Base-by-base conservation (phyloP, 2,888 invertebrate genomes). In the Tetragnatha montana region DNA sequence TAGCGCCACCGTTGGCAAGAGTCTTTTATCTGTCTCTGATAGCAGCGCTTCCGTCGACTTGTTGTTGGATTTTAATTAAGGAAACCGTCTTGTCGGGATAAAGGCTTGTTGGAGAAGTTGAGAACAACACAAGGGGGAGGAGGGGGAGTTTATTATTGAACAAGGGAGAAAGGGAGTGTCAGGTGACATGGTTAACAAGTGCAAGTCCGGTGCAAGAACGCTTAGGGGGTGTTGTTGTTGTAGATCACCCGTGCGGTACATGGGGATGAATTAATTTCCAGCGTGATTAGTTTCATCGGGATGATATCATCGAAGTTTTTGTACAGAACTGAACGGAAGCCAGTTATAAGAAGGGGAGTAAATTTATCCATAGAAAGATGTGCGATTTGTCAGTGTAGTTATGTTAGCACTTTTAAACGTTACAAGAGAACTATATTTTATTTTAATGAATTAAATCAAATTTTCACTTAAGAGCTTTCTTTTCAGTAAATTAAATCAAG, bases 31-130 rank as follows among this genome's bases (percentile, higher is more conserved):
- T 35, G 4, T 2, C 35, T 17, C 35, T 17, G 60, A 49, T 10
- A 50, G 50, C 49, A 19, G n/a, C 50, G 14, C 8, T 49, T 76
- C 8, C 50, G 17, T 49, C n/a, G 76, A 76, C 50, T 76, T 76
- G 76, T 76, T 76, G 76, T 76, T 76, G 10, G 76, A 76, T 35
- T 76, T 76, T 76, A 76, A 76, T 76, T 76, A 76, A 76, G 76
- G 60, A 60, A 60, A 60, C 60, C 60, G 12, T 60, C 60, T 60
- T 60, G 60, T 12, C 14, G 7, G 60, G 60, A 60, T 60, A 60
- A 60, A 60, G 60, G 60, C 60, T 60, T 60, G 17, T 12, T 10
- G 60, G 60, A 60, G 60, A 73, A 73, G 73, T 12, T 22, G 22
- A 8, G 73, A 19, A 19, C 21, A 22, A 73, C 73, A 22, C 73